Evolutionary conservation across 2,888 invertebrate genomes (phyloP).

Genomic region (Diploptera punctata): DNA sequence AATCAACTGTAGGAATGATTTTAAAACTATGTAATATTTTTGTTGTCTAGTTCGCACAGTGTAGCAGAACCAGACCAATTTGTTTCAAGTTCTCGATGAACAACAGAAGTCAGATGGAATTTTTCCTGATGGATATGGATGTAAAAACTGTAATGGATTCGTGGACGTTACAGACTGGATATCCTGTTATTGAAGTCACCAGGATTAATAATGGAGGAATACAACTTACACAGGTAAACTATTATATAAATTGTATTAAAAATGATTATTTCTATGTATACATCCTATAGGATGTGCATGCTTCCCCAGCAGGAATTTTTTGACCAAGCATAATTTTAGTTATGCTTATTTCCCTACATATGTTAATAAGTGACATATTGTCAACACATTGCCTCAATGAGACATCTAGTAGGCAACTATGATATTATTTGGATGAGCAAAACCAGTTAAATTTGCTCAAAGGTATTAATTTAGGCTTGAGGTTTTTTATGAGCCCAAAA

Average conservation of each 20-base stretch:
- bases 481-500: too few relatives aligned
- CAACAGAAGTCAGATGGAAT: conserved; percentile 23
- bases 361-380: too few relatives aligned
- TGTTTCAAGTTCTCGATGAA: conserved; percentile 50
- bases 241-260: too few relatives aligned
- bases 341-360: too few relatives aligned
- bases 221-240: conserved; percentile 48
- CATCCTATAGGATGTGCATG: background rate
- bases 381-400: background rate
- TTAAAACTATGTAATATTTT: background rate
- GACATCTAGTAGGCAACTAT: background rate
- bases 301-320: background rate
- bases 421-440: too few relatives aligned
- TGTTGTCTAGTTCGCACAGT: conserved; percentile 42
- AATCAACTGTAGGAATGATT: too few relatives aligned
- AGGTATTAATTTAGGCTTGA: too few relatives aligned
- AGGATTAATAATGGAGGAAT: conserved; percentile 46
- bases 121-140: background rate
- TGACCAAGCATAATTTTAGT: background rate
- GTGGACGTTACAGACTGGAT: conserved; percentile 50
- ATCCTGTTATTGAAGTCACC: conserved; percentile 50
- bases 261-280: background rate
- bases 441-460: too few relatives aligned
- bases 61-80: conserved; percentile 48
- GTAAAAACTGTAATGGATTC: conserved; percentile 45